Percentiles rank a stretch among this genome's conserved stretches.
Conservation (phyloP, 2,888 invertebrate species). For the Odontomyia ornata region DNA sequence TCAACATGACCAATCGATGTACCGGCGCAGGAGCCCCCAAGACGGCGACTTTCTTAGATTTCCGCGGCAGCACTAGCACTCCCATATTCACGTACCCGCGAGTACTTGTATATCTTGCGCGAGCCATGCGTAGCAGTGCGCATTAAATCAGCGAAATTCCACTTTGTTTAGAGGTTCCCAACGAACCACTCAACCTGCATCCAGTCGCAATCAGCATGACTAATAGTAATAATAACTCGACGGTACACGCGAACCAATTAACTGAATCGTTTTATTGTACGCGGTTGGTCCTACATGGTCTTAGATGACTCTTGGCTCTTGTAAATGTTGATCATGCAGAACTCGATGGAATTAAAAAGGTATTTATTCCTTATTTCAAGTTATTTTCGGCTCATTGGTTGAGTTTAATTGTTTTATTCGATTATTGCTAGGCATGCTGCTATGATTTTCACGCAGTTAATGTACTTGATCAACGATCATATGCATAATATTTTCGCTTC, state of each 20-base stretch:
- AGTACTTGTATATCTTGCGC: background rate
- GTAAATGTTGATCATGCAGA: background rate
- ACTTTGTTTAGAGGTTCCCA: constrained; percentile 30
- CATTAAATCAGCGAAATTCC: constrained; percentile 33
- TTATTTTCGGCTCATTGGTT: background rate
- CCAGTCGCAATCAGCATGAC: constrained; percentile 47
- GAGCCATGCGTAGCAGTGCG: constrained; percentile 15
- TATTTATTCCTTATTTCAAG: background rate
- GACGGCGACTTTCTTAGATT: background rate
- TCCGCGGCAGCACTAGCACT: background rate
- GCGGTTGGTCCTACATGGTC: too few species aligned
- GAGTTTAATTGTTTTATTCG: too few species aligned
- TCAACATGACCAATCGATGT: constrained; percentile 19
- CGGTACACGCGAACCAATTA: constrained; percentile 51
- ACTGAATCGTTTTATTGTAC: constrained; percentile 44
- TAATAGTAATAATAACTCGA: constrained; percentile 50
- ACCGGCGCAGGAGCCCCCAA: constrained; percentile 6
- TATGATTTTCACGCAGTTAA: too few species aligned
- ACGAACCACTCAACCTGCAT: background rate
- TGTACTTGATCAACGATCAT: too few species aligned
- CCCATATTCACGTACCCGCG: background rate
- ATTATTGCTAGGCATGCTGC: too few species aligned
- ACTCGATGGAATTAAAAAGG: background rate
- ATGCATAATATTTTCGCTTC: too few species aligned
- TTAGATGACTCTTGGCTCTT: background rate